Conservation (phyloP, 2,113 vertebrate genomes). For the Oophaga pumilio region DNA sequence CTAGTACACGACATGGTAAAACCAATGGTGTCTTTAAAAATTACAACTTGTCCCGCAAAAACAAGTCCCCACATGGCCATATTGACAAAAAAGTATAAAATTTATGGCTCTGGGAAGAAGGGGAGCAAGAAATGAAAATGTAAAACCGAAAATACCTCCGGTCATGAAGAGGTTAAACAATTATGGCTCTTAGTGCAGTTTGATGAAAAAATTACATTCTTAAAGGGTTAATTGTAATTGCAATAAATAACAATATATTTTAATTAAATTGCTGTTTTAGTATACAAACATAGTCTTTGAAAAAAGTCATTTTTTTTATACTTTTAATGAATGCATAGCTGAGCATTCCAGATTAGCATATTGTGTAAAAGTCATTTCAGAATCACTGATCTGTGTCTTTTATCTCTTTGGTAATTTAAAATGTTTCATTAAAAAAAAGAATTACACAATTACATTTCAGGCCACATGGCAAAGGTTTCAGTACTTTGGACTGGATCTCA, state of each 20-base stretch:
- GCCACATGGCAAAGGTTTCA: constrained; percentile 17
- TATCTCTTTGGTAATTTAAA: constrained; percentile 6
- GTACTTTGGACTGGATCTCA: neutral
- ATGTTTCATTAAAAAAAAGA: constrained; percentile 18
- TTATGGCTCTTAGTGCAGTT: no score
- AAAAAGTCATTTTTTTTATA: neutral
- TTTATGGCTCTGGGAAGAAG: no score
- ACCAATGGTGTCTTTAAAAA: no score
- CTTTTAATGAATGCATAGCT: neutral
- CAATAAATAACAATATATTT: neutral
- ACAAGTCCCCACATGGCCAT: no score
- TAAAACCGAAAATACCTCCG: no score
- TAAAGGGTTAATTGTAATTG: neutral
- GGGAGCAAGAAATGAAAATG: no score
- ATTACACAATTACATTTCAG: constrained; percentile 1
- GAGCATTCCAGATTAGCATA: constrained; percentile 10
- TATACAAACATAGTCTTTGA: neutral
- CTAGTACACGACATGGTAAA: no score
- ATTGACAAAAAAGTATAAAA: no score
- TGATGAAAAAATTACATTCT: no score
- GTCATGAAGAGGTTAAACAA: no score
- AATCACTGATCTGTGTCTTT: constrained; percentile 33
- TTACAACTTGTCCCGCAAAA: no score
- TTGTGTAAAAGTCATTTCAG: constrained; percentile 15
- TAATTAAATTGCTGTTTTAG: neutral